Base-by-base conservation (phyloP, 2,113 vertebrate genomes). In the Antigone vipio region DNA sequence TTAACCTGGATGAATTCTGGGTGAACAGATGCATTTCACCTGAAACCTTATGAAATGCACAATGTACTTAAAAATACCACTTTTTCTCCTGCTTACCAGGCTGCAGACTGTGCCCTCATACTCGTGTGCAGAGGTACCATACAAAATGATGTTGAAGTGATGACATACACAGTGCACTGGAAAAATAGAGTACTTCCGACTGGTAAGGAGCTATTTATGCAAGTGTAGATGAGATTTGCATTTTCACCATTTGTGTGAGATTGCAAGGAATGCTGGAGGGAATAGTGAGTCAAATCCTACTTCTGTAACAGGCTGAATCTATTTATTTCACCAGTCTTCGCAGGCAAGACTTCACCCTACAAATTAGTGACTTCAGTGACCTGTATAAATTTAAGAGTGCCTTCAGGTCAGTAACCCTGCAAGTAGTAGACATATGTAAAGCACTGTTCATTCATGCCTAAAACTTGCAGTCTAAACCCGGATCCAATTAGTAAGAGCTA, bases 321-420 rank as follows among this genome's bases (percentile, higher is more conserved):
- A 34, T 82, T 96, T 93, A 62, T 88, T 95, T 87, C 74, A 86
- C 17, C 63, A 90, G 49, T 60, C 55, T 87, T 95, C 69, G 52
- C 55, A 74, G 53, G 45, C n/a, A 89, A 93, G 75, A 71, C 78
- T 92, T 92, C 72, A 88, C 35, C 52, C 66, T 56, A 85, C 95
- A 96, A 96, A 96, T 96, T 78, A 95, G 30, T 91, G 76, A 86
- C 82, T 95, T 79, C 95, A 92, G 52, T 94, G 80, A 95, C 95
- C 92, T 95, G 90, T 80, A 32, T 55, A 95, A 95, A 93, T 95
- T 89, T 92, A 95, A 95, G 78, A 93, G 62, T 86, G 92, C 93
- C 93, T 91, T 95, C 85, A 95, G 93, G 95, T 96, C 95, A 96
- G 66, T 77, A 88, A 91, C 73, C 85, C 71, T 90, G 69, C 67